Evolutionary conservation across 2,113 vertebrate species (phyloP).

Genomic region (Merops nubicus): DNA sequence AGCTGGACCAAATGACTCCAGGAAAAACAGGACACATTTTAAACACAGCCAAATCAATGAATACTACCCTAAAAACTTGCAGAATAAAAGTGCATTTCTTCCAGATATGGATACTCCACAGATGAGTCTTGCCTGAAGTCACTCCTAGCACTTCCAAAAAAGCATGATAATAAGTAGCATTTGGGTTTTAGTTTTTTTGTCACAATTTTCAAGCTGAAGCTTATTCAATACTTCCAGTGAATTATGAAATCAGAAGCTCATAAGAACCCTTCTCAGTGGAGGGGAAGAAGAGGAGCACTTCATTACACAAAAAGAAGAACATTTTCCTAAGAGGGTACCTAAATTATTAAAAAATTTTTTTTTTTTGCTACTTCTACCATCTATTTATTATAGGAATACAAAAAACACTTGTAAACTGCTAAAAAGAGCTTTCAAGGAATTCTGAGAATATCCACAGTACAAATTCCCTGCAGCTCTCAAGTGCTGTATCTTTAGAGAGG

Average conservation of each 20-base stretch:
- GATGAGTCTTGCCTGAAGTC: background rate
- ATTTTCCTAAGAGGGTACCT: background rate
- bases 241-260: background rate
- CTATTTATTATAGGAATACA: background rate
- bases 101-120: background rate
- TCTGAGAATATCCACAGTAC: background rate
- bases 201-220: background rate
- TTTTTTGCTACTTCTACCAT: background rate
- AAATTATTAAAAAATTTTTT: background rate
- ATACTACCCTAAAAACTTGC: fast-evolving
- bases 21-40: background rate
- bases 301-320: background rate
- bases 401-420: background rate
- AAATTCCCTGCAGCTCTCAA: background rate
- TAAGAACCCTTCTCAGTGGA: background rate
- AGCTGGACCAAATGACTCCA: background rate
- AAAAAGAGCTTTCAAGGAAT: background rate
- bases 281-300: background rate
- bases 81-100: background rate
- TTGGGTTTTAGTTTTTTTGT: background rate
- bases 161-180: background rate
- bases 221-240: background rate
- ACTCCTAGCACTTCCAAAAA: background rate
- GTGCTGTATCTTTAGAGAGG: background rate
- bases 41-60: too few species aligned